These are phyloP conservation scores for Apteryx mantelli DNA, from an alignment of 2,113 vertebrate genomes.

Conservation along the genomic window DNA sequence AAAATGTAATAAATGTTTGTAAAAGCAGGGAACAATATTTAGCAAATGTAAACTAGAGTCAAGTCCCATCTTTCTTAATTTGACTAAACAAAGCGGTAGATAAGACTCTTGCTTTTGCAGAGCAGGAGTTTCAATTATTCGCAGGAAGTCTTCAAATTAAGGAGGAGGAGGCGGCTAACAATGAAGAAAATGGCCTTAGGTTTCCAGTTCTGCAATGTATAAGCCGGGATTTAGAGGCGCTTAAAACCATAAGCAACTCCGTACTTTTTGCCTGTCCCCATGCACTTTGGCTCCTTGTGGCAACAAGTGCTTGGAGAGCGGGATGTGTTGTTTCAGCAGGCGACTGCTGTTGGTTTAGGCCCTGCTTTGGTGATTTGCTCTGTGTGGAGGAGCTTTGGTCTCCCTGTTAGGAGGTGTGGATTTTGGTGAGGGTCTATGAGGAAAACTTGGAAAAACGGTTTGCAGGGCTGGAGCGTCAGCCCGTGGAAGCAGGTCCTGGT, in stretches of 20 bases:
- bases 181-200: slow-evolving; percentile 57
- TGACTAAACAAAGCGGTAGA: slow-evolving; percentile 19
- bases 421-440: background rate
- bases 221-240: slow-evolving; percentile 29
- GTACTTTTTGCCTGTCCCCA: background rate
- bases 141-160: slow-evolving; percentile 58
- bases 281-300: background rate
- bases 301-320: background rate
- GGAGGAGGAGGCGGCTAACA: slow-evolving; percentile 33
- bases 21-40: slow-evolving; percentile 60
- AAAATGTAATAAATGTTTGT: slow-evolving; percentile 51
- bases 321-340: background rate
- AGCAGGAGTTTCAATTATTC: slow-evolving; percentile 65
- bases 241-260: background rate
- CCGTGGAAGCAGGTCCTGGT: background rate
- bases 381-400: background rate
- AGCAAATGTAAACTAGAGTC: slow-evolving; percentile 47
- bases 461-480: background rate
- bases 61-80: slow-evolving; percentile 37
- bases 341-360: background rate
- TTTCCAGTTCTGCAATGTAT: background rate
- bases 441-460: background rate
- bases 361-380: background rate
- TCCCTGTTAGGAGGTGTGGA: background rate
- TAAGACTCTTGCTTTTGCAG: slow-evolving; percentile 32